A percentile compares a stretch with the other conserved stretches of the same genome.
Conservation (phyloP, 2,113 vertebrate genomes). For the Symphodus melops region DNA sequence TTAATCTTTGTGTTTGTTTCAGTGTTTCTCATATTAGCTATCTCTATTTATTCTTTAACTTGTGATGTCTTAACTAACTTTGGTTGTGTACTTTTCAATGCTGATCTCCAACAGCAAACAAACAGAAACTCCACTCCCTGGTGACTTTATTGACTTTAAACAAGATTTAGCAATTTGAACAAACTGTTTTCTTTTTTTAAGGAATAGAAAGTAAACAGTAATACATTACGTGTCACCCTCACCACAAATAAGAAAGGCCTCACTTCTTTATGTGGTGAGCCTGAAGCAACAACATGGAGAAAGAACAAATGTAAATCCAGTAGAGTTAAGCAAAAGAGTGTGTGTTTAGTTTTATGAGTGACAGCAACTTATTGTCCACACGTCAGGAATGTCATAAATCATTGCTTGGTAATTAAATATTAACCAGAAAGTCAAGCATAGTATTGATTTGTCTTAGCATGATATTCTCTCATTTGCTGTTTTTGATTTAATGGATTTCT, state of each 20-base stretch:
- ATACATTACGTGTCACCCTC: neutral
- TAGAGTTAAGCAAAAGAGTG: slow-evolving; percentile 14
- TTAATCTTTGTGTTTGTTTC: too few relatives aligned
- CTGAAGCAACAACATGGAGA: slow-evolving; percentile 5
- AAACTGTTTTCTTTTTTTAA: neutral
- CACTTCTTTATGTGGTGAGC: slow-evolving; percentile 8
- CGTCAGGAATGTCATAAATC: slow-evolving; percentile 34
- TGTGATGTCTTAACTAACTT: too few relatives aligned
- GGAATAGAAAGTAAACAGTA: slow-evolving; percentile 29
- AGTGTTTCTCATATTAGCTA: too few relatives aligned
- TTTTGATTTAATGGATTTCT: too few relatives aligned
- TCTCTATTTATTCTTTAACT: too few relatives aligned
- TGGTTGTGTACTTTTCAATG: too few relatives aligned
- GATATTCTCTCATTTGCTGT: too few relatives aligned
- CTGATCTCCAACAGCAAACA: too few relatives aligned
- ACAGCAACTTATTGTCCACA: slow-evolving; percentile 34
- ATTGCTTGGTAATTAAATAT: slow-evolving; percentile 53
- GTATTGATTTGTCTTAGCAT: slow-evolving; percentile 8
- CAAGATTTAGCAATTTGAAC: neutral
- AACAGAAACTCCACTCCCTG: neutral
- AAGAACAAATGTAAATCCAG: slow-evolving; percentile 20
- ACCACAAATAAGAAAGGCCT: slow-evolving; percentile 22
- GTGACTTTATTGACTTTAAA: neutral
- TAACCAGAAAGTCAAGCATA: slow-evolving; percentile 60
- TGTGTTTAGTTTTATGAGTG: slow-evolving; percentile 38